Percentiles rank a stretch among this genome's conserved stretches.
phyloP scores from a whole-genome alignment of 2,888 invertebrate species.

The Lasiommata megera region DNA sequence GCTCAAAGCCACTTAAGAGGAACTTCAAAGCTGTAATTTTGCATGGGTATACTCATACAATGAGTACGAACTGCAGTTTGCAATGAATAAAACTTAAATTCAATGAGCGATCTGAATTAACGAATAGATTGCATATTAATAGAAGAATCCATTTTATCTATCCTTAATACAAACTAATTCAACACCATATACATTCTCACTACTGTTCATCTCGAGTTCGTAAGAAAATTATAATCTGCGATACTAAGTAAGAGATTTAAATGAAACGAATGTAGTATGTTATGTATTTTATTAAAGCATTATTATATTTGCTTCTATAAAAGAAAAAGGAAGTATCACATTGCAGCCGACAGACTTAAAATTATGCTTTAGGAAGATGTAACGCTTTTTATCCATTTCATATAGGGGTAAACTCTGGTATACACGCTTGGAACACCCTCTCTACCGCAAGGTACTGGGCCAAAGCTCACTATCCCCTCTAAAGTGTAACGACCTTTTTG shows the following conservation, averaged over 20 bases:
- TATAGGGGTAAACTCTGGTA: constrained; percentile 34
- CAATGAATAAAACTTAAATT: no score
- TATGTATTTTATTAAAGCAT: background rate
- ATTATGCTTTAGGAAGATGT: constrained; percentile 14
- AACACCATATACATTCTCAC: no score
- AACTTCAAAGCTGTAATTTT: no score
- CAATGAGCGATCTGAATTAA: no score
- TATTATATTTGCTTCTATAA: background rate
- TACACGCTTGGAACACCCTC: constrained; percentile 37
- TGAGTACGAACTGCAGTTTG: no score
- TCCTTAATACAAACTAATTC: no score
- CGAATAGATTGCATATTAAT: no score
- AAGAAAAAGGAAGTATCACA: background rate
- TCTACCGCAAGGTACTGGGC: constrained; percentile 33
- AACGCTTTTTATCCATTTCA: constrained; percentile 35
- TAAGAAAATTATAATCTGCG: no score
- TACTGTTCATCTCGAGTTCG: no score
- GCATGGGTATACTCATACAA: no score
- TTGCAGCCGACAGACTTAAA: background rate
- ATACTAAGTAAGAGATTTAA: background rate
- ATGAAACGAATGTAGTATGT: background rate
- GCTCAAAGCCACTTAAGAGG: no score
- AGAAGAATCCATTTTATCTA: no score
- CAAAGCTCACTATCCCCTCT: constrained; percentile 38
- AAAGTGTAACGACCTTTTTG: constrained; percentile 27